Percentiles rank a stretch among this genome's conserved stretches.
These are phyloP conservation scores for Tetranychus piercei DNA, from an alignment of 2,888 invertebrate species.

Conservation along the genomic window DNA sequence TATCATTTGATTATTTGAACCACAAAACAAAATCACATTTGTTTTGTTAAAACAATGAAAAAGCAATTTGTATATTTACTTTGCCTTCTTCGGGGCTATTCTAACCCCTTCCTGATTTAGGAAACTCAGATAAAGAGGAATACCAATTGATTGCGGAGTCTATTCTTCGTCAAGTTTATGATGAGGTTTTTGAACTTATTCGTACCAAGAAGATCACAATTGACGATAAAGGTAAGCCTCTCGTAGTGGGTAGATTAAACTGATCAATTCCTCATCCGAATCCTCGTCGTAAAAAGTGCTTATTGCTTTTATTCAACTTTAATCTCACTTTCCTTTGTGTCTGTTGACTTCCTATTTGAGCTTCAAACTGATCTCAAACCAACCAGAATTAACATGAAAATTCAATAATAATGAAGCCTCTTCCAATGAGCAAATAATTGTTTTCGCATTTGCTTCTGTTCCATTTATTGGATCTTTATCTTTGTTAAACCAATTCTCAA, in stretches of 20 bases:
- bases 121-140: conserved; percentile 2
- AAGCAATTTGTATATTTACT: not conserved
- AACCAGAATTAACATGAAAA: too few relatives aligned
- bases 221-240: conserved; percentile 8
- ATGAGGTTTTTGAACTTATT: conserved; percentile 1
- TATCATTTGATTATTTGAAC: too few relatives aligned
- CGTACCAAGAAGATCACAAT: not conserved
- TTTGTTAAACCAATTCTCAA: too few relatives aligned
- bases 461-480: not conserved
- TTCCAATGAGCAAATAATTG: not conserved
- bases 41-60: too few relatives aligned
- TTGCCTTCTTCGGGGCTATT: not conserved
- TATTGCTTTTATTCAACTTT: too few relatives aligned
- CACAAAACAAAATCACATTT: too few relatives aligned
- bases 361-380: too few relatives aligned
- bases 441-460: not conserved
- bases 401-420: too few relatives aligned
- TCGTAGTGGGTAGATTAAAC: not conserved
- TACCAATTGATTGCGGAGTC: conserved; percentile 2
- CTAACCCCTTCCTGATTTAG: not conserved
- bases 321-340: too few relatives aligned
- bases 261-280: not conserved
- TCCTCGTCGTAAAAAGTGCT: too few relatives aligned
- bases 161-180: not conserved
- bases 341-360: too few relatives aligned